Conservation (phyloP, 2,113 vertebrate genomes). For the Lonchura striata region DNA sequence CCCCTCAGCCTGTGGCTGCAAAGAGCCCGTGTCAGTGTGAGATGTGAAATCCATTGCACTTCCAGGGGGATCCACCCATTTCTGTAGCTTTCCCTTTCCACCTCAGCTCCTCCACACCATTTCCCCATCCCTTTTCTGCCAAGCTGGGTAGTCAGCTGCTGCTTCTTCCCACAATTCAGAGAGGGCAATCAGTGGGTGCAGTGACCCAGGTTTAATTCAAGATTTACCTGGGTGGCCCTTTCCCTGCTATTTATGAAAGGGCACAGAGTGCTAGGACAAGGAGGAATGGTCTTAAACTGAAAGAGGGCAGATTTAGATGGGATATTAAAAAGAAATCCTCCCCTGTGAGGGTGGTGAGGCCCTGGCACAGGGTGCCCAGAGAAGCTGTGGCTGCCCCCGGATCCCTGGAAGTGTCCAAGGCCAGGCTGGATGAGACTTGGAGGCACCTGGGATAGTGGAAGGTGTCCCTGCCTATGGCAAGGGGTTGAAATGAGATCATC, state of each 20-base stretch:
- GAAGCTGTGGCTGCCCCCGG: neutral
- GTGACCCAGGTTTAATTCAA: slow-evolving; percentile 84
- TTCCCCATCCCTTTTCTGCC: neutral
- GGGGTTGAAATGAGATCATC: neutral
- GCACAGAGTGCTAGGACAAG: neutral
- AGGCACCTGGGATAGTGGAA: accelerated
- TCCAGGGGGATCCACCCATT: neutral
- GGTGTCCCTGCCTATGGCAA: accelerated
- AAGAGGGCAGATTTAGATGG: neutral
- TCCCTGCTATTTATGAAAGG: neutral
- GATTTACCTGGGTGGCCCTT: slow-evolving; percentile 56
- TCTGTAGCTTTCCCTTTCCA: neutral
- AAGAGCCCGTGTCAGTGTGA: neutral
- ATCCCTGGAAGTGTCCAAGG: neutral
- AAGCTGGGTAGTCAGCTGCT: neutral
- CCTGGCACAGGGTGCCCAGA: neutral
- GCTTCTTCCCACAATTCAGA: neutral
- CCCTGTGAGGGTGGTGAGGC: accelerated
- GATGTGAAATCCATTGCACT: neutral
- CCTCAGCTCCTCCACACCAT: neutral
- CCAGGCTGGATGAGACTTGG: neutral
- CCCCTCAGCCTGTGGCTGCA: neutral
- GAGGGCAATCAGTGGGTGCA: neutral
- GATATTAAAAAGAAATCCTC: neutral
- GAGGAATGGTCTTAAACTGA: too few relatives aligned